Evolutionary conservation across 2,113 vertebrate genomes (phyloP).

Genomic region (Caranx ignobilis): DNA sequence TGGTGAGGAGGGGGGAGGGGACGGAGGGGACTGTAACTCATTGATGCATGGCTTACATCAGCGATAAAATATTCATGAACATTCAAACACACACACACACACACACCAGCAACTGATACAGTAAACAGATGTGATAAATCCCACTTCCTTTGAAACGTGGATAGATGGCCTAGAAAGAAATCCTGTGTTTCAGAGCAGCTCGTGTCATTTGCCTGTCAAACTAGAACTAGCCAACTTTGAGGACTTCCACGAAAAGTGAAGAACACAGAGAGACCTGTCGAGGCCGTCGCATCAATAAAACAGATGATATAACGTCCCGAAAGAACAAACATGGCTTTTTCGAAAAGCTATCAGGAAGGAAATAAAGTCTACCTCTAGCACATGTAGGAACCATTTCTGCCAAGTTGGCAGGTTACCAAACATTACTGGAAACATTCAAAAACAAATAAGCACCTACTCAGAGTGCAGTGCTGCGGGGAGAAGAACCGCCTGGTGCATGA

Average conservation of each 20-base stretch:
- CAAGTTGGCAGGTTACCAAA: conserved; percentile 62
- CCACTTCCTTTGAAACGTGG: conserved; percentile 47
- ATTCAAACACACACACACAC: conserved; percentile 36
- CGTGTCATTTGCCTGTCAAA: conserved; percentile 1
- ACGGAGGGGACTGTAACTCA: conserved; percentile 30
- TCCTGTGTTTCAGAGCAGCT: conserved; percentile 13
- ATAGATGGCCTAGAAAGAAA: conserved; percentile 53
- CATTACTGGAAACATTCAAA: conserved; percentile 71
- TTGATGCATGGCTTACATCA: conserved; percentile 70
- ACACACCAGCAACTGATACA: conserved; percentile 54
- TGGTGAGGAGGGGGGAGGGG: conserved; percentile 31
- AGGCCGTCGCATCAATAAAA: conserved; percentile 51
- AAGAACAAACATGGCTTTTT: conserved; percentile 43
- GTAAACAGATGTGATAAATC: conserved; percentile 45
- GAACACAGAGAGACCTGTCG: conserved; percentile 35
- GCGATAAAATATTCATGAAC: conserved; percentile 77
- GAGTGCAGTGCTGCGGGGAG: conserved; percentile 14
- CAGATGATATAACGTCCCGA: conserved; percentile 40
- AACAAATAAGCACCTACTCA: conserved; percentile 62
- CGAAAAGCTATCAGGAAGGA: conserved; percentile 24
- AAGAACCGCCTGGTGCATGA: conserved; percentile 24
- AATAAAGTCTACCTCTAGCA: conserved; percentile 25
- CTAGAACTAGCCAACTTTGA: conserved; percentile 32
- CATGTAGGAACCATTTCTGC: conserved; percentile 54
- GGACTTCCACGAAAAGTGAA: conserved; percentile 23